Evolutionary conservation across 1,140 invertebrate genomes (phyloP), one percentile per base, ranked within the genome.

Genomic region (Drosophila simulans): DNA sequence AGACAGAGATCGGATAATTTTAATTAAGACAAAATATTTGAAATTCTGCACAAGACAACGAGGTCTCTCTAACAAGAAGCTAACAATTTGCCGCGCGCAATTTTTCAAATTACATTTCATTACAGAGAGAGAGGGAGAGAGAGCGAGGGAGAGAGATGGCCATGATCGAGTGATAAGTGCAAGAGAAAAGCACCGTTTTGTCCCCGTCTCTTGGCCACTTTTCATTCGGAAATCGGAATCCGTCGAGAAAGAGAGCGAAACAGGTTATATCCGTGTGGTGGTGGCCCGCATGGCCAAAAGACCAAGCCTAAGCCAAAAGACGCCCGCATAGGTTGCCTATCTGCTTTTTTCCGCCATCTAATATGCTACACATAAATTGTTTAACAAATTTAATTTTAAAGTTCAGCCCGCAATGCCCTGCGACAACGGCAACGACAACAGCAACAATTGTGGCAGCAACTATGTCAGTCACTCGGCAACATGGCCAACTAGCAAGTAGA

Each of bases 21-120:
- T 70, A 89, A 88, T 83, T 76, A 89, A 88, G 80, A 83, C 84
- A 83, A 88, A 77, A 80, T 89, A 80, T 83, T 83, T 88, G 54
- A 77, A 70, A 88, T 88, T 83, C 80, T 88, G 70, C 39, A 35
- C 49, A 49, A 77, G 60, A 80, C 55, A 73, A 75, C 64, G 45
- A 79, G 59, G 48, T 62, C 73, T 56, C 42, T 73, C 66, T 49
- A 88, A 83, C 83, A 79, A 76, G 57, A 62, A 69, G 70, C 65
- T 63, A 79, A 83, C 79, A 77, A 86, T 88, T 86, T 86, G 82
- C 70, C 59, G 83, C 55, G 70, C 60, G 70, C 82, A 86, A 88
- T 82, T 88, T 86, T 86, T 86, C 77, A 82, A 82, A 88, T 86
- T 86, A 81, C 77, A 86, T 82, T 86, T 86, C 70, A 88, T 86